These are phyloP conservation scores for Raja brachyura DNA, from an alignment of 2,113 vertebrate genomes.

Conservation along the genomic window DNA sequence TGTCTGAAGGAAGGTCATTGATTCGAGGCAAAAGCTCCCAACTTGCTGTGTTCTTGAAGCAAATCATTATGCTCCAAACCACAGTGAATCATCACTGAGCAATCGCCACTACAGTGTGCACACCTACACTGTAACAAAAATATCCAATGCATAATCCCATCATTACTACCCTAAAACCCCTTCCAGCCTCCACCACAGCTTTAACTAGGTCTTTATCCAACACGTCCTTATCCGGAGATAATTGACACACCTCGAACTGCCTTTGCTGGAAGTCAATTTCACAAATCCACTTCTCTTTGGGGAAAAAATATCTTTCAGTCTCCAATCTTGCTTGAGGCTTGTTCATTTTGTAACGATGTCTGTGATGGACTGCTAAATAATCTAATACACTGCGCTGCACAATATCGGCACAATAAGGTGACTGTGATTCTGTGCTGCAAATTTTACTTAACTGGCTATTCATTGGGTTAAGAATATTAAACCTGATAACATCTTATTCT, in stretches of 20 bases:
- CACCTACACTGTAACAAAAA: neutral
- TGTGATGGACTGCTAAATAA: neutral
- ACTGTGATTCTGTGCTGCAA: neutral
- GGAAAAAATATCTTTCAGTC: neutral
- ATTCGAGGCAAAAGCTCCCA: neutral
- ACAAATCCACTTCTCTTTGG: slow-evolving; percentile 5
- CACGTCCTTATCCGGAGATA: neutral
- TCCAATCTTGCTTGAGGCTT: neutral
- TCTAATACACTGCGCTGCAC: neutral
- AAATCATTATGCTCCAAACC: neutral
- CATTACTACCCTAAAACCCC: neutral
- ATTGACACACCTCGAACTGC: slow-evolving; percentile 16
- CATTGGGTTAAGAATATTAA: neutral
- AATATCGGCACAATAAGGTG: neutral
- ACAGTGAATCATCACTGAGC: neutral
- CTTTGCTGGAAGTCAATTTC: slow-evolving; percentile 12
- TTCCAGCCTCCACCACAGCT: neutral
- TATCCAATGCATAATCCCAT: neutral
- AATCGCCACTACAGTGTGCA: neutral
- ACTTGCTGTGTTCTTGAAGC: neutral
- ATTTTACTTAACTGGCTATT: neutral
- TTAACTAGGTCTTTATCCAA: neutral
- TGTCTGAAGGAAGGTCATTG: neutral
- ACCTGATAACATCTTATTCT: neutral
- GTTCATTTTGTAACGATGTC: neutral